Percentiles rank a stretch among this genome's conserved stretches.
These are phyloP conservation scores for Chionodraco myersi DNA, from an alignment of 2,113 vertebrate species.

Conservation along the genomic window DNA sequence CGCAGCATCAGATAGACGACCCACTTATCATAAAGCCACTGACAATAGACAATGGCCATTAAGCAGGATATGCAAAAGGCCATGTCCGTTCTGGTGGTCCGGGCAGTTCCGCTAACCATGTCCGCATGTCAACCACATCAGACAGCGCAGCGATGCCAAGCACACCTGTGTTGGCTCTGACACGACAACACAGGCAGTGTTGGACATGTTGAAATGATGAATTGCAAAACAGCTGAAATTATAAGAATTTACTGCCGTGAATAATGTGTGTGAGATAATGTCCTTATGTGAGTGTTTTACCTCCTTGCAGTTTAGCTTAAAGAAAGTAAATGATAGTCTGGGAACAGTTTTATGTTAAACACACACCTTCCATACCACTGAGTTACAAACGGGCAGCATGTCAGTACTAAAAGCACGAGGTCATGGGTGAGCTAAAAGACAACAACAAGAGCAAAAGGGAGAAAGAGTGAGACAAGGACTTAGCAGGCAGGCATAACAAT, in stretches of 20 bases:
- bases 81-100: constrained; percentile 26
- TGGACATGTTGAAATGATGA: constrained; percentile 1
- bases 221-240: constrained; percentile 40
- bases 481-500: constrained; percentile 83
- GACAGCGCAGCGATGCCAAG: constrained; percentile 32
- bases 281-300: constrained; percentile 2
- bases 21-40: constrained; percentile 57
- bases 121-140: constrained; percentile 53
- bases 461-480: constrained; percentile 62
- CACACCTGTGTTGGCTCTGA: constrained; percentile 59
- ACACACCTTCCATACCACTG: not conserved
- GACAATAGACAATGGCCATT: constrained; percentile 74
- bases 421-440: constrained; percentile 60
- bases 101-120: constrained; percentile 57
- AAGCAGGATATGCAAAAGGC: constrained; percentile 78
- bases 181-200: constrained; percentile 15
- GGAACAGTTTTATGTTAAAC: constrained; percentile 34
- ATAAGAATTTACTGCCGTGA: constrained; percentile 16
- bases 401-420: constrained; percentile 39
- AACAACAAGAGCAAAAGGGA: constrained; percentile 18
- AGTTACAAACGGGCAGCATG: constrained; percentile 28
- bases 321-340: constrained; percentile 25
- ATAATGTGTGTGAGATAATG: constrained; percentile 19
- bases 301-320: not conserved
- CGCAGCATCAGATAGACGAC: constrained; percentile 63